phyloP scores from a whole-genome alignment of 2,113 vertebrate species.

The Choloepus hoffmanni region DNA sequence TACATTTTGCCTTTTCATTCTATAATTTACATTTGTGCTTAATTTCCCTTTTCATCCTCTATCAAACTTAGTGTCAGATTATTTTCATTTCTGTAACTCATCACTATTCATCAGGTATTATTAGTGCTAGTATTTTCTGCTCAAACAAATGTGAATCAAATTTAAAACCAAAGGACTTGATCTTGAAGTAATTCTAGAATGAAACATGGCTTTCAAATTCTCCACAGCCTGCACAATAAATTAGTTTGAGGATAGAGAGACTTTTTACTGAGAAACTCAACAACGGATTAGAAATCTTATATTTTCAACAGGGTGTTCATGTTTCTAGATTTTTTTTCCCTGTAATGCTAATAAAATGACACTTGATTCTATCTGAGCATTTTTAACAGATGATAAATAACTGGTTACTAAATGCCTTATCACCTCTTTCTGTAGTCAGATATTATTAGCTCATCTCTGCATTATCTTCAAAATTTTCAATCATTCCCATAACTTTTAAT shows the following conservation, averaged over 20 bases:
- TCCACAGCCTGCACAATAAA: constrained; percentile 82
- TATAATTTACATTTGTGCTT: constrained; percentile 70
- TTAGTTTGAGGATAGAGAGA: constrained; percentile 73
- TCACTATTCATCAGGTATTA: constrained; percentile 78
- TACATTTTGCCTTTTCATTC: constrained; percentile 73
- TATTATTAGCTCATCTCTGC: not conserved
- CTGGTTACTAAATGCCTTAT: not conserved
- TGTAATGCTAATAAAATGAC: constrained; percentile 45
- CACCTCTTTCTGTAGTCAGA: not conserved
- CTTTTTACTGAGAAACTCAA: constrained; percentile 69
- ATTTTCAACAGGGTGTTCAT: constrained; percentile 58
- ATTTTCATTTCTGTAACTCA: constrained; percentile 80
- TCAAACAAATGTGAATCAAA: constrained; percentile 80
- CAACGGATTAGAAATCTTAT: constrained; percentile 75
- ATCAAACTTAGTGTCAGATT: constrained; percentile 68
- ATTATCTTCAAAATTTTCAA: not conserved
- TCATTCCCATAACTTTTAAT: not conserved
- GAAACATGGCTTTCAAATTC: constrained; percentile 82
- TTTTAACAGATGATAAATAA: constrained; percentile 11
- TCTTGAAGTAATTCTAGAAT: constrained; percentile 79
- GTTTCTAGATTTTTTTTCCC: constrained; percentile 60
- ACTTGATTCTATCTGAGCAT: not conserved
- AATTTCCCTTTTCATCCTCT: constrained; percentile 75
- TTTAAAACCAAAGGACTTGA: constrained; percentile 79
- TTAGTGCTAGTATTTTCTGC: constrained; percentile 77